Evolutionary conservation across 1,140 invertebrate genomes (phyloP), one percentile per base, ranked within the genome.

Genomic region (Monomorium pharaonis): DNA sequence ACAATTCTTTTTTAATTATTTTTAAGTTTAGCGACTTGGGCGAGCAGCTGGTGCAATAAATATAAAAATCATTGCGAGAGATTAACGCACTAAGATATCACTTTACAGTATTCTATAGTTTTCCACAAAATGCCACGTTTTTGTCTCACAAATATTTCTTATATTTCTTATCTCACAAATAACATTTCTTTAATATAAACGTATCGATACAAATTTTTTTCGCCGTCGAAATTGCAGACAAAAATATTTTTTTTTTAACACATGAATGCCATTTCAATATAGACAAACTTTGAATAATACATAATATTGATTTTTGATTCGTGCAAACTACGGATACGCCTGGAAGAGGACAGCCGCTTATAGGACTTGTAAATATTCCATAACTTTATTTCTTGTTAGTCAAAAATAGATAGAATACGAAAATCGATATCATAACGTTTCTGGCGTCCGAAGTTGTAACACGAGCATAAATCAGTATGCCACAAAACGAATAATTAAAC

Each of bases 311-410:
- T 72, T 72, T 83, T 72, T 83, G 37, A 58, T 81, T 81, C 24
- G 24, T 21, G 24, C 51, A 24, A 72, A 58, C 24, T 47, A 14
- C 49, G 2, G 27, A 24, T 10, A 21, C 16, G 6, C 1, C 63
- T 54, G 3, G 10, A 16, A 74, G n/a, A n/a, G 37, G 24, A 30
- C 18, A 83, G 24, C 24, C 24, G n/a, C 77, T 81, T 51, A 81
- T 81, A 81, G 18, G 37, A 81, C 18, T 83, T 60, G 51, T 83
- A 83, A 83, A 83, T 83, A 74, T 83, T 83, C 9, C 14, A 56
- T 58, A 83, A 83, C 27, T 24, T 58, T 74, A 83, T 72, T 72
- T 83, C 4, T 2, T 72, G 37, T 58, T 60, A 72, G 54, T 83
- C 24, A 14, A 58, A 83, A 72, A 83, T 72, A 74, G 44, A n/a